These are phyloP conservation scores for Proales similis DNA, from an alignment of 1,140 invertebrate genomes.

Conservation along the genomic window DNA sequence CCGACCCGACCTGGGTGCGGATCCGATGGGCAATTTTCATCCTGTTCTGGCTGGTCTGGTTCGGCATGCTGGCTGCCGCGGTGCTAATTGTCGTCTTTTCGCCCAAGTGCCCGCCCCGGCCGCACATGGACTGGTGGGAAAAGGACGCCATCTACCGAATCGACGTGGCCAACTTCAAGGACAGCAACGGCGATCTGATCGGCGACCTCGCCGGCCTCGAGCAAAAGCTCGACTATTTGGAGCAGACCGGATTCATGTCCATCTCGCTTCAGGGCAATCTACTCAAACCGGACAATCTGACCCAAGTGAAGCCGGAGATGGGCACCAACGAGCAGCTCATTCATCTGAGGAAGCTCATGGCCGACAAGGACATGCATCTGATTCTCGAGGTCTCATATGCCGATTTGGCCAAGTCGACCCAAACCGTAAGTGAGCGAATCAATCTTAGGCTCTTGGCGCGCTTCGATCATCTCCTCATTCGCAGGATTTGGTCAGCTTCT, in stretches of 20 bases:
- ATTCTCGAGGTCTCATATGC: constrained; percentile 4
- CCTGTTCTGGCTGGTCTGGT: constrained; percentile 10
- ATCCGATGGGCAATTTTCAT: constrained; percentile 28
- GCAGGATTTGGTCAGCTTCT: not conserved
- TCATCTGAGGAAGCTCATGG: not conserved
- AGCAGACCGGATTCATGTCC: not conserved
- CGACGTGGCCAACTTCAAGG: constrained; percentile 11
- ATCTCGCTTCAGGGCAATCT: not conserved
- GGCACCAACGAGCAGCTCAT: not conserved
- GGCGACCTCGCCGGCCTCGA: constrained; percentile 15
- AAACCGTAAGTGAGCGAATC: too few species aligned
- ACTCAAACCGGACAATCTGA: not conserved
- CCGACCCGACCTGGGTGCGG: constrained; percentile 21
- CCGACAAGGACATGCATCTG: constrained; percentile 17
- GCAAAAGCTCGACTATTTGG: constrained; percentile 17
- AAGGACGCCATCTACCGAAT: constrained; percentile 35
- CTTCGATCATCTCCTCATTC: not conserved
- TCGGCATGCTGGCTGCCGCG: constrained; percentile 1
- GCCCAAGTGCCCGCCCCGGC: constrained; percentile 15
- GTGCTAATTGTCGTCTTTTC: constrained; percentile 22
- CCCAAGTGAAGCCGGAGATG: not conserved
- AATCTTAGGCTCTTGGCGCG: too few species aligned
- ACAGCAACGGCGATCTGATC: not conserved
- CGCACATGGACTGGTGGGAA: constrained; percentile 22
- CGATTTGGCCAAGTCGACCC: too few species aligned